A percentile compares a stretch with the other conserved stretches of the same genome.
Evolutionary conservation across 2,888 invertebrate genomes (phyloP).

Genomic region (Liposcelis brunnea): DNA sequence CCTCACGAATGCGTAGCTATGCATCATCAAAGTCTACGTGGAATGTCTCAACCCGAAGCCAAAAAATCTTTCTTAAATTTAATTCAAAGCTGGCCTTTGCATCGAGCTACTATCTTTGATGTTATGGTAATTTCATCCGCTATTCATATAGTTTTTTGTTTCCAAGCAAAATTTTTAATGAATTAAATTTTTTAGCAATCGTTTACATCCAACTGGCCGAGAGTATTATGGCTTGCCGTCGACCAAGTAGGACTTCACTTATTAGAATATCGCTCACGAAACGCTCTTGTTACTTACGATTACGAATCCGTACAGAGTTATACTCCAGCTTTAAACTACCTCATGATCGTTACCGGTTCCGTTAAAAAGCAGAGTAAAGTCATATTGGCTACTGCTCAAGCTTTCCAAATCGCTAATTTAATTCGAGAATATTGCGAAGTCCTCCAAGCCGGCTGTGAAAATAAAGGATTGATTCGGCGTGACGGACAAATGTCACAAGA

Average conservation of each 20-base stretch:
- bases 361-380: conserved; percentile 86
- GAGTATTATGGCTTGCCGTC: conserved; percentile 80
- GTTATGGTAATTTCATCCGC: conserved; percentile 58
- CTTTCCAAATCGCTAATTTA: conserved; percentile 59
- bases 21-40: conserved; percentile 78
- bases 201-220: conserved; percentile 90
- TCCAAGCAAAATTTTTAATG: neutral
- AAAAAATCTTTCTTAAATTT: conserved; percentile 85
- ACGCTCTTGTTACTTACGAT: conserved; percentile 79
- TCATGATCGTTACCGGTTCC: conserved; percentile 84
- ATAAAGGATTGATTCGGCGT: conserved; percentile 25
- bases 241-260: conserved; percentile 84
- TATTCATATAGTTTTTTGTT: conserved; percentile 4
- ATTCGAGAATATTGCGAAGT: conserved; percentile 77
- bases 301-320: conserved; percentile 79
- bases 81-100: conserved; percentile 84
- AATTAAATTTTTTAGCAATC: conserved; percentile 51
- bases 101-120: conserved; percentile 84
- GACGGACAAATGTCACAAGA: conserved; percentile 17
- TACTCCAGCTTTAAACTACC: conserved; percentile 77
- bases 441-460: conserved; percentile 29
- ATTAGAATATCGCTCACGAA: conserved; percentile 71
- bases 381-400: conserved; percentile 82
- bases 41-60: conserved; percentile 71
- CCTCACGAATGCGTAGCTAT: conserved; percentile 72